Evolutionary conservation across 2,113 vertebrate genomes (phyloP).

Genomic region (Microcebus tavaratra): DNA sequence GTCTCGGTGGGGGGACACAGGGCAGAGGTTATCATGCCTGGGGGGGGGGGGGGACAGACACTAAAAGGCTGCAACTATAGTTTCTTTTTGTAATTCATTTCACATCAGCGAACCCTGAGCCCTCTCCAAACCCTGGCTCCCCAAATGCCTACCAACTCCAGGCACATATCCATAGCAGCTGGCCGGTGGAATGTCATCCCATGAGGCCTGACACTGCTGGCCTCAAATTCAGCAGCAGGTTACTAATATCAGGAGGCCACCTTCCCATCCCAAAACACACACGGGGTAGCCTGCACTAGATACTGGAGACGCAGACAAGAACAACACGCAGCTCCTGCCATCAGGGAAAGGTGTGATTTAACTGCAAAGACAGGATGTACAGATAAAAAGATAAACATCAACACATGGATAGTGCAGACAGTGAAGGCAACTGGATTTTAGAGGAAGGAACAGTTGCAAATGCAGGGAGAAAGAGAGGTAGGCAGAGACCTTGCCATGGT

Average conservation of each 20-base stretch:
- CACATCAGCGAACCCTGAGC: not conserved
- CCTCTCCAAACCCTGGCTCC: constrained; percentile 4
- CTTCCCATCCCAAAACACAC: not conserved
- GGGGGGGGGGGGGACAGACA: not conserved
- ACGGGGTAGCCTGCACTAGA: fast-evolving
- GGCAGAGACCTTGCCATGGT: too few relatives aligned
- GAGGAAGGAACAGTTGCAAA: not conserved
- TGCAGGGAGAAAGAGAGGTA: not conserved
- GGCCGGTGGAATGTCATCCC: fast-evolving
- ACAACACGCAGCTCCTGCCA: not conserved
- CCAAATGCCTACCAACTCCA: not conserved
- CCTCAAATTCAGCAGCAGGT: not conserved
- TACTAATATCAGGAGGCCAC: not conserved
- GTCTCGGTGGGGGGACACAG: fast-evolving
- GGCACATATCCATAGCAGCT: not conserved
- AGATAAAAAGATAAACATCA: not conserved
- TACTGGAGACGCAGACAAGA: not conserved
- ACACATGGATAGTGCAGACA: not conserved
- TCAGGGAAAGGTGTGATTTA: not conserved
- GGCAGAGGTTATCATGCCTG: not conserved
- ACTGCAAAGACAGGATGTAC: not conserved
- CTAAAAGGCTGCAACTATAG: not conserved
- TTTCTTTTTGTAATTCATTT: not conserved
- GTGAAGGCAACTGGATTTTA: not conserved
- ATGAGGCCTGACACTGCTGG: not conserved